Evolutionary conservation across 92 coral and sea anemone species (phyloP), one percentile per base, ranked within the genome.

Genomic region (Epizoanthus scotinus): DNA sequence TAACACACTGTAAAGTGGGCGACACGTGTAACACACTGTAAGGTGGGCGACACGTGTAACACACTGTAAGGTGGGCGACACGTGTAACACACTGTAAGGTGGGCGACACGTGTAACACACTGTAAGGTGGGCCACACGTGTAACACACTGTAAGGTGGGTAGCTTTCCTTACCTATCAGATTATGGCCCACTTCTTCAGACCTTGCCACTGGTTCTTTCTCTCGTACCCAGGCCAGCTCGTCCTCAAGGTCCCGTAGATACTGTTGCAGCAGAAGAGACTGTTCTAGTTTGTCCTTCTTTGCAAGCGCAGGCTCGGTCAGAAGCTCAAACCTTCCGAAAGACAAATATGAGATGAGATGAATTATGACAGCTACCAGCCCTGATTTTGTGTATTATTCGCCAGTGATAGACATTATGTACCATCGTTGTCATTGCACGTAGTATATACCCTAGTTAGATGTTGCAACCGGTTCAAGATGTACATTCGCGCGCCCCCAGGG

Each of bases 211-310:
- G 98, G 86, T 84, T 95, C 95, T 61, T 95, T 91, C 74, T 95
- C 98, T 78, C 93, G 90, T 21, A 91, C 83, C 98, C 98, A 95
- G 67, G 92, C 97, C 80, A 87, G 72, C 88, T 95, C 98, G 73
- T 90, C 98, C 74, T 91, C 92, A 10, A 94, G 88, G 85, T 95
- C 97, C 72, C 89, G 88, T 44, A 95, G 90, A 62, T 81, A 93
- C 82, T 91, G 98, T 61, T 90, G 92, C 63, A 95, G 85, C 25
- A 83, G 68, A 26, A 87, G 87, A 8, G 98, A 88, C 58, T 89
- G 94, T 66, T 93, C 89, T 12, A 95, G 94, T 53, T 69, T 86
- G n/a, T 86, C 72, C 72, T 87, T 83, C 75, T 98, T 85, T 19
- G 80, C 89, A 52, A 83, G 78, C 17, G 94, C 74, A 20, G 98